phyloP scores from a whole-genome alignment of 2,888 invertebrate species.

The Leptura quadrifasciata region DNA sequence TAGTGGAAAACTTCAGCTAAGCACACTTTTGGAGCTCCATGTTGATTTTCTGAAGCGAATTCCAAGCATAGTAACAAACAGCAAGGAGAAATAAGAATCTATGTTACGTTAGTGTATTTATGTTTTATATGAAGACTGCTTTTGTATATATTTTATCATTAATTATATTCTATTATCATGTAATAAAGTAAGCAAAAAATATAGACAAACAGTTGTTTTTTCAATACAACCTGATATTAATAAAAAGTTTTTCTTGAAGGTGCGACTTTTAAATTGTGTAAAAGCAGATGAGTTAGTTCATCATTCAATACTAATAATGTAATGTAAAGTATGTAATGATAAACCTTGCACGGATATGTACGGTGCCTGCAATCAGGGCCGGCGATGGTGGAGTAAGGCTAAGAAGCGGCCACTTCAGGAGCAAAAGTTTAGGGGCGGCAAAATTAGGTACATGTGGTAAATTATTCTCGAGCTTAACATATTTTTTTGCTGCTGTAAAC shows the following conservation, averaged over 20 bases:
- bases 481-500: too few species aligned
- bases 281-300: too few species aligned
- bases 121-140: constrained; percentile 47
- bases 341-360: too few species aligned
- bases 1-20: constrained; percentile 51
- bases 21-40: constrained; percentile 53
- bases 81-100: background rate
- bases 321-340: too few species aligned
- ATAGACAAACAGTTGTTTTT: background rate
- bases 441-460: too few species aligned
- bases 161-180: constrained; percentile 39
- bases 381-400: too few species aligned
- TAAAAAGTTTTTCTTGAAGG: background rate
- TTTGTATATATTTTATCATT: constrained; percentile 47
- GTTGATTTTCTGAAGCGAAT: constrained; percentile 55
- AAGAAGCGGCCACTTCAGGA: too few species aligned
- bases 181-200: background rate
- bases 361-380: too few species aligned
- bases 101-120: background rate
- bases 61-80: constrained; percentile 31
- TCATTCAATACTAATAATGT: too few species aligned
- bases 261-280: too few species aligned
- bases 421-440: too few species aligned
- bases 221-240: background rate
- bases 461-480: too few species aligned